Evolutionary conservation across 2,888 invertebrate species (phyloP), one percentile per base, ranked within the genome.

Genomic region (Taenaris catops): DNA sequence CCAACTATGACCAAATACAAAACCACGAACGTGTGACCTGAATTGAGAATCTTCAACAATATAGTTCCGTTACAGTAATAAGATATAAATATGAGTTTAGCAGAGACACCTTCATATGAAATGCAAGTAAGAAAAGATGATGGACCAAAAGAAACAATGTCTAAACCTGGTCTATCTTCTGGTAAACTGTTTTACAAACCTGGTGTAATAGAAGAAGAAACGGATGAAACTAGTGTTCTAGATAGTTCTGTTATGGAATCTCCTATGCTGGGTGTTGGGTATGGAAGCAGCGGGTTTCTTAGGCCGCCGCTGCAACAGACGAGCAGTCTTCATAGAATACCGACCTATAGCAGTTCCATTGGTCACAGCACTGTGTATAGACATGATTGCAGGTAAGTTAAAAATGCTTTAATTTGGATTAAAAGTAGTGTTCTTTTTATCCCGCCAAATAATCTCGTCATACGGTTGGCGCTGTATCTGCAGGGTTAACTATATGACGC

Each of bases 301-400:
- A 61, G 76, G 2, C 67, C 75, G 2, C 47, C 58, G 0, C 68
- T 70, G n/a, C 68, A 79, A 5, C 71, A 75, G 0, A 68, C 79
- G 0, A 64, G 73, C 38, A 89, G 89, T 44, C 78, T 90, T 1
- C 88, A 89, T 37, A 78, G 90, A 41, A 87, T 89, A 61, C 89
- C 88, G 5, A 90, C 90, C 1, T 89, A 89, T 34, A 88, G 89
- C 65, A 90, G 90, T 53, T 89, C 89, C 4, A 89, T 90, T 49
- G 89, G 88, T 21, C 87, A 86, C 25, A 89, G 89, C 35, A 88
- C 89, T 20, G 56, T 84, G 1, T 87, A 84, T 44, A 71, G 89
- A 17, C 88, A 84, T 49, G 89, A 89, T 48, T 87, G 88, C 73
- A 89, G 89, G 89, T 89, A 50, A 55, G 49, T 23, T 25, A 8